A percentile compares a stretch with the other conserved stretches of the same genome.
Conservation (phyloP, 2,888 invertebrate genomes). For the Cyclophora punctaria region DNA sequence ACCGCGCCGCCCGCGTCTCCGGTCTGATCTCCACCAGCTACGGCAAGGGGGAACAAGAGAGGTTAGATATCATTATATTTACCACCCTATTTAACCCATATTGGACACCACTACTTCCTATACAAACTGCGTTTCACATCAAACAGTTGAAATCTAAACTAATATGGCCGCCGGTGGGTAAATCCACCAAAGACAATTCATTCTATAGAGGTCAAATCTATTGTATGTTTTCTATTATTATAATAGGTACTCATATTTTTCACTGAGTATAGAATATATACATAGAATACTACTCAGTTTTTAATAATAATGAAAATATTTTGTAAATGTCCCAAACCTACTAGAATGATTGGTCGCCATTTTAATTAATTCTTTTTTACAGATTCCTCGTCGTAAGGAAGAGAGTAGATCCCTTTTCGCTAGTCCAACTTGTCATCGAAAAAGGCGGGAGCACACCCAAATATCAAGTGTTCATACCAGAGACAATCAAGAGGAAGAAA, state of each 20-base stretch:
- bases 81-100: neutral
- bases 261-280: neutral
- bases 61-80: neutral
- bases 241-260: neutral
- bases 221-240: too few relatives aligned
- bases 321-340: too few relatives aligned
- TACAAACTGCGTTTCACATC: too few relatives aligned
- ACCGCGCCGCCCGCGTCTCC: neutral
- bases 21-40: neutral
- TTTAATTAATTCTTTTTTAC: slow-evolving; percentile 14
- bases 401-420: slow-evolving; percentile 52
- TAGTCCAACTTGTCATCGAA: slow-evolving; percentile 44
- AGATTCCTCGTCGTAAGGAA: slow-evolving; percentile 63
- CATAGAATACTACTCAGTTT: neutral
- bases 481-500: slow-evolving; percentile 9
- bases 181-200: too few relatives aligned
- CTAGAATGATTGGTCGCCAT: too few relatives aligned
- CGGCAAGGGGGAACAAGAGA: neutral
- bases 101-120: too few relatives aligned
- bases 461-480: slow-evolving; percentile 56
- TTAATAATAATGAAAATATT: neutral
- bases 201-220: too few relatives aligned
- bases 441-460: slow-evolving; percentile 57
- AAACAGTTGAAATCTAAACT: too few relatives aligned
- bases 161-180: too few relatives aligned